A percentile compares a stretch with the other conserved stretches of the same genome.
Evolutionary conservation across 2,888 invertebrate genomes (phyloP).

Genomic region (Drosophila anceps): DNA sequence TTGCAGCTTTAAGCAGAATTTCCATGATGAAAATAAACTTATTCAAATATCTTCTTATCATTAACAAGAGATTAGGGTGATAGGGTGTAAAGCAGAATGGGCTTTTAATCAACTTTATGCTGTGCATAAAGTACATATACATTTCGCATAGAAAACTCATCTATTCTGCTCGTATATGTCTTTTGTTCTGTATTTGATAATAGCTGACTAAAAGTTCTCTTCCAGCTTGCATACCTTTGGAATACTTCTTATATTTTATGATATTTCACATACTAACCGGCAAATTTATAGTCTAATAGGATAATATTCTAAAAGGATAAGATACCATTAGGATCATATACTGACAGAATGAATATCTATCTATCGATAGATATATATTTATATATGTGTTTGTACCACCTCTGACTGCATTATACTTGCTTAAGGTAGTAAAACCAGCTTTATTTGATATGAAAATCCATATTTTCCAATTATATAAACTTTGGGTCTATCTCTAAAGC

Average conservation of each 20-base stretch:
- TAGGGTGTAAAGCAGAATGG: background rate
- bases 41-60: constrained; percentile 11
- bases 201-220: background rate
- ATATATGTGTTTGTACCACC: no score
- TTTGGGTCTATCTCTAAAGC: no score
- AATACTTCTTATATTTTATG: background rate
- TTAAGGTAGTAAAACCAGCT: no score
- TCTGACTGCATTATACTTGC: no score
- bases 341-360: no score
- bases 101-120: constrained; percentile 6
- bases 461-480: no score
- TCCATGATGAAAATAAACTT: constrained; percentile 10
- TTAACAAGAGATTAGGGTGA: constrained; percentile 17
- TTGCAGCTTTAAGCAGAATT: constrained; percentile 30
- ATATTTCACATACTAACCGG: background rate
- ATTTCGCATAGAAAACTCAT: background rate
- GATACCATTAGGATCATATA: no score
- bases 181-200: background rate
- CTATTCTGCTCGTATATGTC: background rate
- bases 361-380: background rate
- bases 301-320: background rate
- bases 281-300: background rate
- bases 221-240: background rate
- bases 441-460: no score
- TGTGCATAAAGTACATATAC: background rate